A percentile compares a stretch with the other conserved stretches of the same genome.
phyloP scores from a whole-genome alignment of 2,797 vertebrate genomes.

The Lithobates sylvaticus region DNA sequence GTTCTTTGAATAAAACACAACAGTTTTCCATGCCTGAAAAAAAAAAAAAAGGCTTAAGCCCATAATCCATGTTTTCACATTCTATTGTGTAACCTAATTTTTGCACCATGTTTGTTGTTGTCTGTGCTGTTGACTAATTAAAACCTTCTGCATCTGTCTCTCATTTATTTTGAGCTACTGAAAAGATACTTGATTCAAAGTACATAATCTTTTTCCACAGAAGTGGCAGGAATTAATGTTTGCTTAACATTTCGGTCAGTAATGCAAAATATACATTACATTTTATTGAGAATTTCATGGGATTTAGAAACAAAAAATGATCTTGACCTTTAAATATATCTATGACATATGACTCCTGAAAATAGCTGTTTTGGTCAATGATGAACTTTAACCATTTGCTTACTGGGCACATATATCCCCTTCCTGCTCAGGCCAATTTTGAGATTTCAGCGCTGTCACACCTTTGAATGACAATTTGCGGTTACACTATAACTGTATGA shows the following conservation, averaged over 20 bases:
- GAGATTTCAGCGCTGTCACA: no score
- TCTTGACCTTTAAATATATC: no score
- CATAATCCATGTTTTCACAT: slow-evolving; percentile 1
- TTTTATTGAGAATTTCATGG: background rate
- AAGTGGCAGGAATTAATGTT: background rate
- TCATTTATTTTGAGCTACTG: slow-evolving; percentile 24
- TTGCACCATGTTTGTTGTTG: background rate
- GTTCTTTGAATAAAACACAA: no score
- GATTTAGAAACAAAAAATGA: background rate
- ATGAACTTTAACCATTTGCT: no score
- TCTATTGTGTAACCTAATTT: background rate
- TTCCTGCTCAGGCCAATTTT: no score
- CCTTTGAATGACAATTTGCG: no score
- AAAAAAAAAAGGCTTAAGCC: background rate
- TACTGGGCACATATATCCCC: no score
- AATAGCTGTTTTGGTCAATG: no score
- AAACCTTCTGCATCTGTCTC: slow-evolving; percentile 58
- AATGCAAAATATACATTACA: no score
- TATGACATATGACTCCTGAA: no score
- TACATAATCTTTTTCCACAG: background rate
- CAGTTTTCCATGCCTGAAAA: no score
- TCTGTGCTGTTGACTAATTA: slow-evolving; percentile 62
- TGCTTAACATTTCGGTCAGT: slow-evolving; percentile 1
- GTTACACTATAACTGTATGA: no score
- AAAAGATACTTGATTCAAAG: slow-evolving; percentile 8